These are phyloP conservation scores for Elymnias hypermnestra DNA, from an alignment of 1,140 invertebrate genomes.

Conservation along the genomic window DNA sequence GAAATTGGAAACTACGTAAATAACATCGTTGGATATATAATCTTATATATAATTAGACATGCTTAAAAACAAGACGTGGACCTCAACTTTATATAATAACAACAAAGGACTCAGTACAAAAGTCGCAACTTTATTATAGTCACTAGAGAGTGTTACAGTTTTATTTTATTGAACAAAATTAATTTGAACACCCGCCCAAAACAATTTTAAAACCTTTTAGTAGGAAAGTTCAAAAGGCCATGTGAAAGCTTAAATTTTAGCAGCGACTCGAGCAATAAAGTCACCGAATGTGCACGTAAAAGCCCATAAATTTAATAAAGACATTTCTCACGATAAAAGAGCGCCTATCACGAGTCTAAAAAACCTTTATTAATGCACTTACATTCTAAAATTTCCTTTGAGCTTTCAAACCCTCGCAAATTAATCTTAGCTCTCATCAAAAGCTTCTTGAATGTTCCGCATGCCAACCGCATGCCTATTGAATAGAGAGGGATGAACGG, in stretches of 20 bases:
- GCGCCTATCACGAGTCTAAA: constrained; percentile 48
- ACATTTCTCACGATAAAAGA: constrained; percentile 56
- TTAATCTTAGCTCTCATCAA: constrained; percentile 70
- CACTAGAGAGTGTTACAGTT: constrained; percentile 1
- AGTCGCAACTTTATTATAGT: background rate
- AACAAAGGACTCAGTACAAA: too few relatives aligned
- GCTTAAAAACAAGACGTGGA: too few relatives aligned
- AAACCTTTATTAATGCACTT: constrained; percentile 72
- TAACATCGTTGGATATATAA: too few relatives aligned
- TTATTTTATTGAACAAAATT: constrained; percentile 7
- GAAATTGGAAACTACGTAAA: too few relatives aligned
- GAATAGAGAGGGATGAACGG: constrained; percentile 34
- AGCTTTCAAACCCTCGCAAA: constrained; percentile 55
- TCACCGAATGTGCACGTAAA: constrained; percentile 51
- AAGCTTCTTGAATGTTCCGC: constrained; percentile 56
- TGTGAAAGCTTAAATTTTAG: constrained; percentile 21
- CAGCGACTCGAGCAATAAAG: constrained; percentile 52
- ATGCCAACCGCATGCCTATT: constrained; percentile 47
- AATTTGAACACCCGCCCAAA: constrained; percentile 14
- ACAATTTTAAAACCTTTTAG: constrained; percentile 24
- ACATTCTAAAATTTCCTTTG: constrained; percentile 72
- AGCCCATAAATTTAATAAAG: constrained; percentile 65
- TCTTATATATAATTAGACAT: too few relatives aligned
- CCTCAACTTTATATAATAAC: too few relatives aligned
- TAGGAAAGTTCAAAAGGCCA: constrained; percentile 16